A percentile compares a stretch with the other conserved stretches of the same genome.
These are phyloP conservation scores for Abrostola tripartita DNA, from an alignment of 2,888 invertebrate species.

Conservation along the genomic window DNA sequence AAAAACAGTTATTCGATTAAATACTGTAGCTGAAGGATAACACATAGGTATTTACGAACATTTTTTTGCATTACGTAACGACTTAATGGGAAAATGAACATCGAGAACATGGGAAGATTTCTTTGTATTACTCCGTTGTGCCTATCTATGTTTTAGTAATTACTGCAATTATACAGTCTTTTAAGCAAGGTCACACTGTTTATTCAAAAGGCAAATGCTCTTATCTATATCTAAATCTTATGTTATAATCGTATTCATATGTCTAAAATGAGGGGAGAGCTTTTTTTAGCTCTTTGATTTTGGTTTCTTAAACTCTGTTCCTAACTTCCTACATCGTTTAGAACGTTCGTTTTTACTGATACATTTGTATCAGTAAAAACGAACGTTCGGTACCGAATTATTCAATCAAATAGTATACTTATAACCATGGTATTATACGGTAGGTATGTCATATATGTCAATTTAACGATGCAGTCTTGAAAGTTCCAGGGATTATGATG, in stretches of 20 bases:
- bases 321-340: too few species aligned
- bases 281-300: too few species aligned
- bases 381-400: too few species aligned
- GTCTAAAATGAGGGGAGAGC: too few species aligned
- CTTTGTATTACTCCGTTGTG: conserved; percentile 3
- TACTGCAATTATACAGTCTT: background rate
- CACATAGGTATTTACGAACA: background rate
- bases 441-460: background rate
- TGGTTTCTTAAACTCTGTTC: too few species aligned
- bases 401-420: background rate
- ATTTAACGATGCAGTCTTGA: conserved; percentile 5
- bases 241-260: too few species aligned
- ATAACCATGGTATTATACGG: conserved; percentile 3
- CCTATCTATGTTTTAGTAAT: background rate
- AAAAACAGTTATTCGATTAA: too few species aligned
- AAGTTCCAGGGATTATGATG: conserved; percentile 14
- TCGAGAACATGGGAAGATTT: conserved; percentile 40
- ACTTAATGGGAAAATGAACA: conserved; percentile 20
- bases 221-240: too few species aligned
- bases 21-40: too few species aligned
- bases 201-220: too few species aligned
- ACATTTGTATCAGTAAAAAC: too few species aligned
- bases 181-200: background rate
- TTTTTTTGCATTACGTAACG: background rate
- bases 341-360: too few species aligned